Evolutionary conservation across 2,888 invertebrate species (phyloP).

Genomic region (Mimachlamys varia): DNA sequence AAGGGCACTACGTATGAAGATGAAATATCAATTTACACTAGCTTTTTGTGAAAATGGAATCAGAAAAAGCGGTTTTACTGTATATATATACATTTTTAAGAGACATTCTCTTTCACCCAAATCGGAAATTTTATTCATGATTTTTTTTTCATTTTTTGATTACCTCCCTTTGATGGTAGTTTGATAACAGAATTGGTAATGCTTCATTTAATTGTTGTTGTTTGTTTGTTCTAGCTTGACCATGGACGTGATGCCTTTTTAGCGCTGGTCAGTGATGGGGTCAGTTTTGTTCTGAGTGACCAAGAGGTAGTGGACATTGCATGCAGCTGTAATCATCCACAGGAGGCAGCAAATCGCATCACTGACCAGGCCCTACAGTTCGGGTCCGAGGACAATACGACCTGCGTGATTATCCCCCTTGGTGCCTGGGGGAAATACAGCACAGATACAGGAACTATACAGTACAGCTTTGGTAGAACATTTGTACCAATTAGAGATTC

Average conservation of each 20-base stretch:
- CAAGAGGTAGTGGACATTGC: slow-evolving; percentile 82
- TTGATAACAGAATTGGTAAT: too few relatives aligned
- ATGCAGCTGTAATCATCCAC: slow-evolving; percentile 80
- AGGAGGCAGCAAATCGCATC: slow-evolving; percentile 81
- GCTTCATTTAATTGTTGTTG: background rate
- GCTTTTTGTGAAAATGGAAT: too few relatives aligned
- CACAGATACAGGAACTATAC: slow-evolving; percentile 65
- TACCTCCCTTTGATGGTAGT: too few relatives aligned
- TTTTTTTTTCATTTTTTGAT: too few relatives aligned
- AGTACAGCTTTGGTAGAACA: slow-evolving; percentile 72
- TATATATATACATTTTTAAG: too few relatives aligned
- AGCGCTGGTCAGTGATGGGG: slow-evolving; percentile 82
- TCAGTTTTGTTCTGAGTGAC: slow-evolving; percentile 82
- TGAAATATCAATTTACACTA: too few relatives aligned
- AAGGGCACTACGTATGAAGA: too few relatives aligned
- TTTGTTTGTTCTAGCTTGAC: slow-evolving; percentile 77
- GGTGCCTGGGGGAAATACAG: slow-evolving; percentile 83
- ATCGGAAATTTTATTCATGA: too few relatives aligned
- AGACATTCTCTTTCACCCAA: too few relatives aligned
- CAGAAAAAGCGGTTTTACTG: too few relatives aligned
- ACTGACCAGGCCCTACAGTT: slow-evolving; percentile 83
- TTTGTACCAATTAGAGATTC: background rate
- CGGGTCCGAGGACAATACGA: slow-evolving; percentile 83
- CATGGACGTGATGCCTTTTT: slow-evolving; percentile 83
- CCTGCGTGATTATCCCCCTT: slow-evolving; percentile 82